Conservation (phyloP, 37 sponge, comb jelly and placozoan genomes). For the Ephydatia muelleri region DNA sequence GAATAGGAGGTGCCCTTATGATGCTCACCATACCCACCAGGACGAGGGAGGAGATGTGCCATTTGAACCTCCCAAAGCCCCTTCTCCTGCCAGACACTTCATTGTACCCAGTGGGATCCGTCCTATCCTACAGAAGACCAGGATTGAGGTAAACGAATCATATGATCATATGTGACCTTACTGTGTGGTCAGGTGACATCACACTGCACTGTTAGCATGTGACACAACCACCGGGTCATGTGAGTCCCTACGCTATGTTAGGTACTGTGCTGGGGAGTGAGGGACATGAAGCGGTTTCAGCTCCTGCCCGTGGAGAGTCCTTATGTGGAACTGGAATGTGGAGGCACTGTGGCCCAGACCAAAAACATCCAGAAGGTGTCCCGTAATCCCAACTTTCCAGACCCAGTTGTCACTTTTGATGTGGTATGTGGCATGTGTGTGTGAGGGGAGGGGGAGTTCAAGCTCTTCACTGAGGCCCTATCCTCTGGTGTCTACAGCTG, state of each 20-base stretch:
- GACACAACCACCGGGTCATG: background rate
- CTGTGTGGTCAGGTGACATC: background rate
- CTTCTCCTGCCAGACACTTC: constrained; percentile 65
- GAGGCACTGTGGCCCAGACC: constrained; percentile 74
- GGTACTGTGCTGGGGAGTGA: constrained; percentile 96
- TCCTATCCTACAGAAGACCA: constrained; percentile 88
- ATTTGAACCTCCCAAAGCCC: constrained; percentile 72
- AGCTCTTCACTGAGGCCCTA: no score
- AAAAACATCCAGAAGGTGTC: constrained; percentile 77
- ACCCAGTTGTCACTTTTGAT: constrained; percentile 82
- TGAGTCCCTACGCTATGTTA: constrained; percentile 14
- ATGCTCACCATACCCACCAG: constrained; percentile 17
- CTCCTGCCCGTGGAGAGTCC: constrained; percentile 87
- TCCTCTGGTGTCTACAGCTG: constrained; percentile 44
- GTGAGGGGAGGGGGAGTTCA: no score
- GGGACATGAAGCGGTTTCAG: constrained; percentile 97
- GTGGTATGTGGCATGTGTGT: constrained; percentile 69
- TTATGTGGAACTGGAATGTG: constrained; percentile 89
- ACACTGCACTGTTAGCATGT: background rate
- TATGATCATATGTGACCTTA: background rate
- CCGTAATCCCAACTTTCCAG: constrained; percentile 94
- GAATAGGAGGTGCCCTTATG: background rate
- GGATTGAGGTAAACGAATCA: constrained; percentile 74
- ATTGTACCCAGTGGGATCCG: constrained; percentile 93
- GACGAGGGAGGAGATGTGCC: constrained; percentile 85